Base-by-base conservation (phyloP, 2,888 invertebrate species). In the Lithophane leautieri region DNA sequence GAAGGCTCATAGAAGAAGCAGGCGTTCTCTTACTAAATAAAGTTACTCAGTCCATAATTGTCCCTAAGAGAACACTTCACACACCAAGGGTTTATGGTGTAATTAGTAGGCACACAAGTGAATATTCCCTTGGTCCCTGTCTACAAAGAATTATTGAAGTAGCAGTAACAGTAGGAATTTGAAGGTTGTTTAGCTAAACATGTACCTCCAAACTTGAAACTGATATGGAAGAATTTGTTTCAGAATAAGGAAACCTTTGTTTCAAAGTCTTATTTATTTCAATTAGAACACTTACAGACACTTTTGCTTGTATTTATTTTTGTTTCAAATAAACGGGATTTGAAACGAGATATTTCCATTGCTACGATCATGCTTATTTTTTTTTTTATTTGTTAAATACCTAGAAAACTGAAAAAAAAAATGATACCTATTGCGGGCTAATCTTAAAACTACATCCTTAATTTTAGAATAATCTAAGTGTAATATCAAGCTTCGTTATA, bases 91-190 rank as follows among this genome's bases (percentile, higher is more conserved):
- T 77, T 77, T 77, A 77, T 34, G 77, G n/a, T 61, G 65, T 72
- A 78, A 78, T 78, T 78, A 78, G 77, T 78, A 78, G 44, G 78
- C 78, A 54, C n/a, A 78, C 60, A 78, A 71, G 44, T 60, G 72
- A 44, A 58, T 77, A 78, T 78, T 78, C 78, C 78, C 78, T 61
- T 12, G 78, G 60, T 28, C 8, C 78, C 4, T 78, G 63, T 78
- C 72, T 16, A 65, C 78, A 72, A 47, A 65, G 78, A 78, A n/a
- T n/a, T n/a, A n/a, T n/a, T n/a, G n/a, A n/a, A n/a, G n/a, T n/a
- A n/a, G n/a, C n/a, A n/a, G n/a, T n/a, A n/a, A n/a, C n/a, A n/a
- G 60, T 14, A 52, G 34, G 14, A n/a, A 72, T 65, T 65, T 78
- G 63, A 52, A 78, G 34, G 65, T 28, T 60, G 63, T 72, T 47